These are phyloP conservation scores for Caprella mutica DNA, from an alignment of 2,888 invertebrate genomes.

Conservation along the genomic window DNA sequence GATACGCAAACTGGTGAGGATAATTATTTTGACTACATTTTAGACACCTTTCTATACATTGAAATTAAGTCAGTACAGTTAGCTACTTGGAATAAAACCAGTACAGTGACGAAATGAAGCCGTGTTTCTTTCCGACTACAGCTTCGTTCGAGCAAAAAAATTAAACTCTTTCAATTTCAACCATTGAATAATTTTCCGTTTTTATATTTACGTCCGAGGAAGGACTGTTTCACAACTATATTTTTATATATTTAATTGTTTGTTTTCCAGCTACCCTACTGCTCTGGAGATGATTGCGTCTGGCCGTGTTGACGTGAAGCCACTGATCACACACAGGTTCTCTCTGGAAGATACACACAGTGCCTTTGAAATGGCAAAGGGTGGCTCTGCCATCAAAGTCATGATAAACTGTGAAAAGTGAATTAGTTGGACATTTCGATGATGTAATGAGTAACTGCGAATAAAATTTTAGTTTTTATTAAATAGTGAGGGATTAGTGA, in stretches of 20 bases:
- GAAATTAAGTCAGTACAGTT: too few species aligned
- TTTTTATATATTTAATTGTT: slow-evolving; percentile 10
- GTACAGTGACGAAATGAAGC: too few species aligned
- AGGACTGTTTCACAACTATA: background rate
- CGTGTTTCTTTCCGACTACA: too few species aligned
- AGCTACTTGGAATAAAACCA: too few species aligned
- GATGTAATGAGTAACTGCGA: too few species aligned
- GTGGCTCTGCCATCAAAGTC: slow-evolving; percentile 68
- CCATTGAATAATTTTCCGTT: slow-evolving; percentile 1
- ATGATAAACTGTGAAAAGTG: slow-evolving; percentile 57
- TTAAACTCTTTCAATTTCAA: too few species aligned
- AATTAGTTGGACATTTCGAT: background rate
- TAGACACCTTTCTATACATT: too few species aligned
- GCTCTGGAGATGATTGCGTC: slow-evolving; percentile 65
- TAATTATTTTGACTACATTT: too few species aligned
- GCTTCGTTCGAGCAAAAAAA: too few species aligned
- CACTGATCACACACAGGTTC: slow-evolving; percentile 72
- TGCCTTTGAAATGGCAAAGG: slow-evolving; percentile 71
- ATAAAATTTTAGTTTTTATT: too few species aligned
- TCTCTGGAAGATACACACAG: slow-evolving; percentile 60
- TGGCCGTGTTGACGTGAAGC: slow-evolving; percentile 65
- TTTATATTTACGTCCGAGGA: background rate
- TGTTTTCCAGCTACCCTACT: slow-evolving; percentile 55
- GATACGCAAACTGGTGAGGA: slow-evolving; percentile 66
- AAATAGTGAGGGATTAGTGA: too few species aligned